A percentile compares a stretch with the other conserved stretches of the same genome.
These are phyloP conservation scores for Rotaria sp. DNA, from an alignment of 2,888 invertebrate genomes.

Conservation along the genomic window DNA sequence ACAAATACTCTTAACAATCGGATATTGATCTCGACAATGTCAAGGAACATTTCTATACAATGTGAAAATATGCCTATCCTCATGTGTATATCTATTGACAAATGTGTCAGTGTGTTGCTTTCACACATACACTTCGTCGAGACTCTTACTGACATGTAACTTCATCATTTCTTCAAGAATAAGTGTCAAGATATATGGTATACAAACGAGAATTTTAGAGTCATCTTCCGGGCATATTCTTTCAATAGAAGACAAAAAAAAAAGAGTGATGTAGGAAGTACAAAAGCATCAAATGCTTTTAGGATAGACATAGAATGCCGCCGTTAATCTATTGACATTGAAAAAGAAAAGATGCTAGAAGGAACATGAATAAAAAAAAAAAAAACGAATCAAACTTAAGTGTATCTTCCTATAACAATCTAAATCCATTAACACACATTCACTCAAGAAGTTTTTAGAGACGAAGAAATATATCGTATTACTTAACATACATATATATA, in stretches of 20 bases:
- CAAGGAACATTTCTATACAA: not conserved
- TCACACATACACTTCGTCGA: not conserved
- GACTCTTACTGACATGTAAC: not conserved
- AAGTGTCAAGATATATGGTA: not conserved
- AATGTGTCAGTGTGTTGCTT: not conserved
- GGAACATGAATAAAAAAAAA: not conserved
- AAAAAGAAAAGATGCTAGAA: not conserved
- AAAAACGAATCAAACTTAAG: not conserved
- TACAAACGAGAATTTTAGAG: not conserved
- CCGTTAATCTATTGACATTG: constrained; percentile 5
- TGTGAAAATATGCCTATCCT: not conserved
- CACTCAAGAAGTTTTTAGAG: not conserved
- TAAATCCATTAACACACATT: constrained; percentile 6
- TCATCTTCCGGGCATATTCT: not conserved
- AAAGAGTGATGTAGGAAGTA: not conserved
- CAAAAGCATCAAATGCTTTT: not conserved
- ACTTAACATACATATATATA: not conserved
- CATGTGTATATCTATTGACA: not conserved
- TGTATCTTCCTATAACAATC: not conserved
- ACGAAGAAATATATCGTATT: not conserved
- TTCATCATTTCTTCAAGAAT: not conserved
- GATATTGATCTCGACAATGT: not conserved
- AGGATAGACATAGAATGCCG: not conserved
- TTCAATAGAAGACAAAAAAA: not conserved
- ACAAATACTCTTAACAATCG: not conserved